Evolutionary conservation across 2,888 invertebrate species (phyloP), one percentile per base, ranked within the genome.

Genomic region (Diaprepes abbreviatus): DNA sequence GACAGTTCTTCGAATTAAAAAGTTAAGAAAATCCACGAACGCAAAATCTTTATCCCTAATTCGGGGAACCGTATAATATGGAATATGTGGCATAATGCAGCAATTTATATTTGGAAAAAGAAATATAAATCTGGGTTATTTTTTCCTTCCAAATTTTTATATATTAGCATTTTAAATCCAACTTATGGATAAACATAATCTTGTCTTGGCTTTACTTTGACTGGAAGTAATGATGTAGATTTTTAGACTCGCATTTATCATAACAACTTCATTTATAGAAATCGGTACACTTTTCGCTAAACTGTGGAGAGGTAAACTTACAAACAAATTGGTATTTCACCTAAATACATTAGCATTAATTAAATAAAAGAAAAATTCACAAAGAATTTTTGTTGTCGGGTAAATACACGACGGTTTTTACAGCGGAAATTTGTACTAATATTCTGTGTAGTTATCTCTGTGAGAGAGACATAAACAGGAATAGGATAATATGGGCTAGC

Each of bases 61-160:
- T 43, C 43, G 43, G 5, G n/a, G 43, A 43, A 43, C 21, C 17
- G 43, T 10, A 21, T 21, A 43, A 21, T n/a, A n/a, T 19, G 3
- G 19, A 43, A 19, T 21, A 43, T 43, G 43, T 43, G 43, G 9
- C 43, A 45, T 45, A 45, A 19, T 21, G 48, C 28, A 28, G 48
- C 48, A 28, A 48, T 48, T 48, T 48, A 14, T 48, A 48, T 48
- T 28, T 48, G 43, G 21, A 43, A n/a, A 43, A 48, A 24, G 28
- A 48, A 48, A 48, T 48, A 48, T 48, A 48, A 48, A 48, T 16
- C 48, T 28, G 5, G 3, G 48, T 48, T 48, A 48, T 48, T 48
- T 45, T 12, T 28, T 48, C 28, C 24, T 21, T 12, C 12, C 14
- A 12, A 48, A 48, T 48, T 48, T 28, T 48, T 48, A 6, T 9